Percentiles rank a stretch among this genome's conserved stretches.
phyloP scores from a whole-genome alignment of 2,888 invertebrate genomes.

The Bhutanitis thaidina region DNA sequence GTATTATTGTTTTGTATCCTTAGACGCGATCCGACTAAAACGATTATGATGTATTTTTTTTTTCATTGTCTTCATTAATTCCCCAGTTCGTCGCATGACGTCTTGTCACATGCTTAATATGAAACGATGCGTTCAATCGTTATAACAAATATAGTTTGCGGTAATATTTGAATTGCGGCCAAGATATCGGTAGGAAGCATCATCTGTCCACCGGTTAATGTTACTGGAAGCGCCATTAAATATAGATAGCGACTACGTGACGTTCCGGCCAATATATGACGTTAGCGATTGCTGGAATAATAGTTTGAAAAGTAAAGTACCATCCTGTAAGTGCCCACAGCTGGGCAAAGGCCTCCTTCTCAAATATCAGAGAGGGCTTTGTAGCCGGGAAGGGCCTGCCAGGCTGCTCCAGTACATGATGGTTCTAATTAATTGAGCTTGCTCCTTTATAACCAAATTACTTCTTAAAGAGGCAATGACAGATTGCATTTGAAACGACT shows the following conservation, averaged over 20 bases:
- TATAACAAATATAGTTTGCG: slow-evolving; percentile 51
- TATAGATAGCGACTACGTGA: slow-evolving; percentile 51
- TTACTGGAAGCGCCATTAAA: slow-evolving; percentile 56
- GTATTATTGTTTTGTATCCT: too few species aligned
- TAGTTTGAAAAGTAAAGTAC: too few species aligned
- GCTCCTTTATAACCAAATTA: neutral
- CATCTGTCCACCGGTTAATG: slow-evolving; percentile 56
- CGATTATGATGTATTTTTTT: too few species aligned
- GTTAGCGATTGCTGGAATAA: neutral
- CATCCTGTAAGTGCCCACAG: too few species aligned
- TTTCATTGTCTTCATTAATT: too few species aligned
- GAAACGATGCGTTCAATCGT: slow-evolving; percentile 42
- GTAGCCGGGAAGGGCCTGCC: too few species aligned
- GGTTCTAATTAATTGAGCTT: neutral
- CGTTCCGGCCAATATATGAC: slow-evolving; percentile 45
- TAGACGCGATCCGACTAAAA: too few species aligned
- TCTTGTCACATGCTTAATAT: slow-evolving; percentile 26
- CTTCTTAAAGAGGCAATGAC: neutral
- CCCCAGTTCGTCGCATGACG: slow-evolving; percentile 14
- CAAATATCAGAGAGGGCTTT: too few species aligned
- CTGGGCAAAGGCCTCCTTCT: too few species aligned
- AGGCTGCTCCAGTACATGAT: too few species aligned
- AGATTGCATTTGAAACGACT: neutral
- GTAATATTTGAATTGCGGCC: slow-evolving; percentile 63
- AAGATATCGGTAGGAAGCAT: slow-evolving; percentile 53